Evolutionary conservation across 23 tunicate species (phyloP).

Genomic region (Ascidia mentula): DNA sequence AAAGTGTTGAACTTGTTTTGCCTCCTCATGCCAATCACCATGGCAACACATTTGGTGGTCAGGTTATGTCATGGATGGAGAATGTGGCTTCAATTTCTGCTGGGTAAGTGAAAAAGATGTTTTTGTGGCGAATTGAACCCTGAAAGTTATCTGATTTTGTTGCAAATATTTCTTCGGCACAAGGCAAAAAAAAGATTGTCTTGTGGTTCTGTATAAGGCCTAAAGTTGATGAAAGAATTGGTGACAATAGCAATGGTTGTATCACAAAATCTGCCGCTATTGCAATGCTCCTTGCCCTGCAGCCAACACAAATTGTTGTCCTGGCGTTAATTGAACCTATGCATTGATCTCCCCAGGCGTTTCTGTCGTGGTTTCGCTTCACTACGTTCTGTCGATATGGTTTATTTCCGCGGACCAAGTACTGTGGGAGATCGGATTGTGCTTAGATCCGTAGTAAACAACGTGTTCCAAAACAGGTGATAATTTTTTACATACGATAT

Average conservation of each 20-base stretch:
- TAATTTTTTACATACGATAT: too few relatives aligned
- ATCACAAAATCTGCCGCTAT: too few relatives aligned
- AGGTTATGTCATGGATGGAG: constrained; percentile 90
- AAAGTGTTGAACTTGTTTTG: constrained; percentile 85
- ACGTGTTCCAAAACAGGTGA: constrained; percentile 72
- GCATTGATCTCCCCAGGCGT: constrained; percentile 23
- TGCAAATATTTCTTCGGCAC: too few relatives aligned
- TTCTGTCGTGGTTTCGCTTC: constrained; percentile 29
- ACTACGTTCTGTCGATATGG: constrained; percentile 86
- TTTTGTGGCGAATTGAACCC: too few relatives aligned
- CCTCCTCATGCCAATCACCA: constrained; percentile 95
- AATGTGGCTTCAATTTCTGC: constrained; percentile 80
- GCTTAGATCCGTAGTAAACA: constrained; percentile 63
- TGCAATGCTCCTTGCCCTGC: too few relatives aligned
- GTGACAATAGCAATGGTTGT: too few relatives aligned
- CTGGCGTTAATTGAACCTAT: too few relatives aligned
- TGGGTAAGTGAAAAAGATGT: constrained; percentile 33
- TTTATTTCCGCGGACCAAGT: constrained; percentile 78
- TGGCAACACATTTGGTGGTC: constrained; percentile 93
- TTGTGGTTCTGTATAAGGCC: too few relatives aligned
- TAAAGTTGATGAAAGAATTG: too few relatives aligned
- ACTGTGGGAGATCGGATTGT: constrained; percentile 87
- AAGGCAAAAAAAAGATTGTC: too few relatives aligned
- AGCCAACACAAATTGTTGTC: too few relatives aligned
- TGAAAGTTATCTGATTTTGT: too few relatives aligned